Base-by-base conservation (phyloP, 2,113 vertebrate genomes). In the Burhinus oedicnemus region DNA sequence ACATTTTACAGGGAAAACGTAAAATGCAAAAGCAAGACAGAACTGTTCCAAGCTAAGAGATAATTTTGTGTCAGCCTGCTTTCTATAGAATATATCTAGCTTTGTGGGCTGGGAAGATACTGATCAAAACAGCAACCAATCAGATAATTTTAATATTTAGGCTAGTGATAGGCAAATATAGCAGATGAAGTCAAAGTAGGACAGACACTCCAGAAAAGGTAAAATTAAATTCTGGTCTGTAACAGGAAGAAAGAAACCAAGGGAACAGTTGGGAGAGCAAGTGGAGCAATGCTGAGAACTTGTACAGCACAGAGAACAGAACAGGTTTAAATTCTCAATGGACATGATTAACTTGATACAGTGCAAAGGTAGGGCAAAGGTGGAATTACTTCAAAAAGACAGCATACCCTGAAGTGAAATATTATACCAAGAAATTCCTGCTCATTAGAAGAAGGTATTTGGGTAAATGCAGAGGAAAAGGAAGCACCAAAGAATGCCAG, bases 361-460 rank as follows among this genome's bases (percentile, higher is more conserved):
- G 86, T 82, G 90, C 86, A 93, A 95, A 94, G 92, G 90, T 68
- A 92, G 85, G 89, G 92, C 95, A 95, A 89, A 95, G 96, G 94
- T 97, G 95, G 87, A 91, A 95, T 91, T 70, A 66, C 87, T 91
- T 97, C 93, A 87, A 70, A 96, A 92, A 80, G 79, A 86, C 52
- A 95, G 58, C n/a, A 44, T n/a, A 79, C 36, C 70, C 89, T 80
- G 78, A 84, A 94, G 81, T 70, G 62, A 97, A 96, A 87, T 93
- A 91, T 72, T 87, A 69, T 66, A 62, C 54, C 20, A 80, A 82
- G 74, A 84, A 87, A 76, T 70, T 82, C 58, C 69, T 87, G 70
- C 66, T 95, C 66, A 54, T 93, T 91, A 93, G 70, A 32, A 87
- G 54, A 84, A 85, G 78, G 2, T 83, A 70, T 61, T 74, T 93